Evolutionary conservation across 2,113 vertebrate species (phyloP).

Genomic region (Carlito syrichta): DNA sequence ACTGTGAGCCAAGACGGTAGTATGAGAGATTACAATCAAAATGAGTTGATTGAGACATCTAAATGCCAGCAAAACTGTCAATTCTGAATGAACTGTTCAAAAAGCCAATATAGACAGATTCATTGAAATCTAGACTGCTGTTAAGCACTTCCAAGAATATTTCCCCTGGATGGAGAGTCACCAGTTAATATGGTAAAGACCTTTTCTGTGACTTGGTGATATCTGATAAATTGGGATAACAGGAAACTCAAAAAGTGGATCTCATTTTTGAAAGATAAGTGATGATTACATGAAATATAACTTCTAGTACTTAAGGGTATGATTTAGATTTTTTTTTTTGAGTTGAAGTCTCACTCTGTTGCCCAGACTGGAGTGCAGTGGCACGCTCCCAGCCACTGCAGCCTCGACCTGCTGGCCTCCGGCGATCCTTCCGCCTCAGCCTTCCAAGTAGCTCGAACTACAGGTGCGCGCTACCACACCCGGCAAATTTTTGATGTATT

Average conservation of each 20-base stretch:
- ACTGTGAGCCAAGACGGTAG: not conserved
- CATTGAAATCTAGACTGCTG: not conserved
- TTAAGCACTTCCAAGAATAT: slow-evolving; percentile 1
- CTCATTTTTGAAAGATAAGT: not conserved
- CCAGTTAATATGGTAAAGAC: not conserved
- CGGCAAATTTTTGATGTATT: too few species aligned
- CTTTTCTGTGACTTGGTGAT: not conserved
- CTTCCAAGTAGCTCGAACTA: too few species aligned
- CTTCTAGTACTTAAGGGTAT: not conserved
- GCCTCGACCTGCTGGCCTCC: too few species aligned
- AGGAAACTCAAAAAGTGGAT: slow-evolving; percentile 1
- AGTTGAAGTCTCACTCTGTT: too few species aligned
- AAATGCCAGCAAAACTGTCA: not conserved
- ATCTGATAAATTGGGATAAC: not conserved
- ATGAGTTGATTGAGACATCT: not conserved
- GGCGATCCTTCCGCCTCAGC: too few species aligned
- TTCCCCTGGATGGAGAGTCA: not conserved
- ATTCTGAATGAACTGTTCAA: not conserved
- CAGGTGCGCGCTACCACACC: too few species aligned
- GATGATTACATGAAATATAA: not conserved
- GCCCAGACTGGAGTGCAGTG: too few species aligned
- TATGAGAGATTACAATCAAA: not conserved
- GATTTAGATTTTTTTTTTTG: too few species aligned
- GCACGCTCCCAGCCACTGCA: too few species aligned
- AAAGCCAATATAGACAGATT: not conserved